These are phyloP conservation scores for Podocnemis expansa DNA, from an alignment of 2,113 vertebrate species.

Conservation along the genomic window DNA sequence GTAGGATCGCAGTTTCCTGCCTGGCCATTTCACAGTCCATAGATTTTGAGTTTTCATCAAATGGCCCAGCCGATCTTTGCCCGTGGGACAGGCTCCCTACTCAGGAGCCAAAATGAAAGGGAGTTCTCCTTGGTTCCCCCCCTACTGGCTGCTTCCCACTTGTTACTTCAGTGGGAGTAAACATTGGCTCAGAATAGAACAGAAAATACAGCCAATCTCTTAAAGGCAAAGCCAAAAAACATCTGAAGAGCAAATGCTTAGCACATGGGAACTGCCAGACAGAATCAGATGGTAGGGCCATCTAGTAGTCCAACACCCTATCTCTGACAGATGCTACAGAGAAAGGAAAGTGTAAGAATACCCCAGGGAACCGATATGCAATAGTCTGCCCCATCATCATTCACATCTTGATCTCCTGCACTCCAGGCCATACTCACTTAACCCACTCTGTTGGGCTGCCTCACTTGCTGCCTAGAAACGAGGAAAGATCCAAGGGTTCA, in stretches of 20 bases:
- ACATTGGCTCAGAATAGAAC: neutral
- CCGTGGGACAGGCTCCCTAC: neutral
- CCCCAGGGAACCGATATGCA: neutral
- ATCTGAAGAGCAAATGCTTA: neutral
- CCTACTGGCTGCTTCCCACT: too few relatives aligned
- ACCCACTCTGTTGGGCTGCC: neutral
- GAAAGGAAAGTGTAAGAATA: neutral
- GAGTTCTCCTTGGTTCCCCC: neutral
- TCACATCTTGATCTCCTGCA: neutral
- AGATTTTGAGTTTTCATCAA: accelerated
- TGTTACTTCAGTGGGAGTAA: neutral
- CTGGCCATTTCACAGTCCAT: accelerated
- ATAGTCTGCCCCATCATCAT: too few relatives aligned
- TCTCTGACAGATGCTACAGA: neutral
- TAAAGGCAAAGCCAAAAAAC: neutral
- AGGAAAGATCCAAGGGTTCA: too few relatives aligned
- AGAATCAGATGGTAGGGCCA: neutral
- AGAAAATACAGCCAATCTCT: neutral
- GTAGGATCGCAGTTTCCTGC: neutral
- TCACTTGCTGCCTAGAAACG: too few relatives aligned
- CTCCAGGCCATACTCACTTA: neutral
- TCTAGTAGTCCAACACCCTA: neutral
- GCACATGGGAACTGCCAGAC: neutral
- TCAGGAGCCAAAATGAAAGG: neutral
- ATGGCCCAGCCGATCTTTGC: accelerated